phyloP scores from a whole-genome alignment of 2,888 invertebrate species.

The Drosophila maculinotata region DNA sequence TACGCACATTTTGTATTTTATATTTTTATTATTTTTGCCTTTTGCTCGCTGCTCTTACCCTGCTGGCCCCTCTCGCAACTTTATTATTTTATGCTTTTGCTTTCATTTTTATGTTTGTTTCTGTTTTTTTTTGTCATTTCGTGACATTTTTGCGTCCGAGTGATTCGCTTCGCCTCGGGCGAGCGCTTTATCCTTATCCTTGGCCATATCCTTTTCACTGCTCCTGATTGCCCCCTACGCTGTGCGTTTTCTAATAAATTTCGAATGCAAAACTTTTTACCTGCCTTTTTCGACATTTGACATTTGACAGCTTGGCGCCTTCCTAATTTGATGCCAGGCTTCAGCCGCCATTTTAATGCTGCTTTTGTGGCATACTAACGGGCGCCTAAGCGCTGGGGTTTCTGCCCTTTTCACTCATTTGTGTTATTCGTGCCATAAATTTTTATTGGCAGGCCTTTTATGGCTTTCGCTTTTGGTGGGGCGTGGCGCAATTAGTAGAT shows the following conservation, averaged over 20 bases:
- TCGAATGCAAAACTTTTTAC: conserved; percentile 48
- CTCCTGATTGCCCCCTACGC: conserved; percentile 34
- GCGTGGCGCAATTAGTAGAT: conserved; percentile 63
- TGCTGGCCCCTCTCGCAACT: not conserved
- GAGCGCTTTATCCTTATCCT: conserved; percentile 34
- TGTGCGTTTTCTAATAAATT: conserved; percentile 47
- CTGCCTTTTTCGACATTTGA: conserved; percentile 59
- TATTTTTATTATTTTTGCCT: conserved; percentile 38
- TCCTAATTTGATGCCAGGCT: conserved; percentile 64
- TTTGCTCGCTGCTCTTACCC: conserved; percentile 13
- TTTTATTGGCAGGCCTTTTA: conserved; percentile 61
- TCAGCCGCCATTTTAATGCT: conserved; percentile 53
- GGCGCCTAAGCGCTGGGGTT: conserved; percentile 38
- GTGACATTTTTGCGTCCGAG: conserved; percentile 40
- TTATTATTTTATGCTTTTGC: conserved; percentile 62
- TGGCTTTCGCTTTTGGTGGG: conserved; percentile 27
- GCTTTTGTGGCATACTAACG: conserved; percentile 63
- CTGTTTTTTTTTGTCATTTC: conserved; percentile 24
- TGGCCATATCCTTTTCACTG: conserved; percentile 46
- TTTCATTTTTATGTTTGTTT: conserved; percentile 43
- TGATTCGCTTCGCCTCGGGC: conserved; percentile 41
- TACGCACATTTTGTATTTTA: conserved; percentile 52
- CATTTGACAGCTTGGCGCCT: conserved; percentile 74
- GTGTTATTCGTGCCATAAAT: conserved; percentile 58
- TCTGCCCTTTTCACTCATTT: conserved; percentile 20